Conservation (phyloP, 2,113 vertebrate species). For the Oenanthe oenanthe region DNA sequence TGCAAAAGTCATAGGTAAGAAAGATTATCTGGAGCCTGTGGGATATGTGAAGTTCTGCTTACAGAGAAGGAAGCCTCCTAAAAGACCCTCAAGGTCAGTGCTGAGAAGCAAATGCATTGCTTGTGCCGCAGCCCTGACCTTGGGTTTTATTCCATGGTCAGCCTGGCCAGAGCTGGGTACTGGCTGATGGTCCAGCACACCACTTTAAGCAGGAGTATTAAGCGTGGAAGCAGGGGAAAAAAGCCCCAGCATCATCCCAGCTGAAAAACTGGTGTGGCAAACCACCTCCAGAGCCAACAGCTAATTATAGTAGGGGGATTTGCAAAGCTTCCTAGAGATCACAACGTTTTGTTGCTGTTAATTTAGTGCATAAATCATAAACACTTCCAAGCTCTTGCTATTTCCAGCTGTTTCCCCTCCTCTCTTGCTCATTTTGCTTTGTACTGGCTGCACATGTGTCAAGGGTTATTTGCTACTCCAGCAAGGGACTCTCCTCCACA, state of each 20-base stretch:
- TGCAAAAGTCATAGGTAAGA: not conserved
- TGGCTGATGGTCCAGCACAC: not conserved
- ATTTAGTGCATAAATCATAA: not conserved
- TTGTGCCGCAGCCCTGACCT: not conserved
- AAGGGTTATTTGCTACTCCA: not conserved
- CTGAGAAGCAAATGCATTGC: not conserved
- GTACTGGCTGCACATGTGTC: not conserved
- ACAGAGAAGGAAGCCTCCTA: not conserved
- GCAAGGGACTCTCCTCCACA: not conserved
- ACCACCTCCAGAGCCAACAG: not conserved
- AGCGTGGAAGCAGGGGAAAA: not conserved
- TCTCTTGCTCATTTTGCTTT: not conserved
- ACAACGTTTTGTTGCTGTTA: not conserved
- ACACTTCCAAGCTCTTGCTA: not conserved
- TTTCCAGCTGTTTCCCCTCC: conserved; percentile 12
- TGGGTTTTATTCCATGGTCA: not conserved
- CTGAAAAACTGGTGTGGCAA: not conserved
- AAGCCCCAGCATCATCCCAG: not conserved
- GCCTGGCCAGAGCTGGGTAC: not conserved
- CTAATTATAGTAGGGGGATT: not conserved
- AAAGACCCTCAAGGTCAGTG: not conserved
- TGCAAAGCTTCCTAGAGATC: not conserved
- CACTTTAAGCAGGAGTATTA: not conserved
- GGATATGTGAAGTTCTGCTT: not conserved
- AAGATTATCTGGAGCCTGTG: fast-evolving